Evolutionary conservation across 23 tunicate species (phyloP).

Genomic region (Ascidia mentula): DNA sequence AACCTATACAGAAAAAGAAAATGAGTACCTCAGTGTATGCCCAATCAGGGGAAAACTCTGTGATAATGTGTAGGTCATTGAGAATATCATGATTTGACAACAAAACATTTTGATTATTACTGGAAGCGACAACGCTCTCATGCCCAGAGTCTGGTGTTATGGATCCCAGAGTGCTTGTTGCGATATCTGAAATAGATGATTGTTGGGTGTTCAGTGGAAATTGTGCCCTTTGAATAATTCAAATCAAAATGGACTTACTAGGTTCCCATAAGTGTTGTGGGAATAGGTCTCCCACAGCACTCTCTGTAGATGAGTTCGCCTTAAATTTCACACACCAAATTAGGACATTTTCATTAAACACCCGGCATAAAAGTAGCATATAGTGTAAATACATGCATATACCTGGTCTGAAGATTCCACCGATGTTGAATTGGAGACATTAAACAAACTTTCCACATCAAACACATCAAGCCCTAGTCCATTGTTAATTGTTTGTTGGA

Average conservation of each 20-base stretch:
- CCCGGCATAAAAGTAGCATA: background rate
- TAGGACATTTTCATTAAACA: background rate
- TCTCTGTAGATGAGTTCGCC: conserved; percentile 25
- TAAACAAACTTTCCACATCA: conserved; percentile 39
- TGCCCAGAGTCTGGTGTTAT: background rate
- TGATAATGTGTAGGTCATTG: conserved; percentile 4
- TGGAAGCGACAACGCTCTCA: background rate
- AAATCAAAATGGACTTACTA: conserved; percentile 17
- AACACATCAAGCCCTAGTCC: conserved; percentile 29
- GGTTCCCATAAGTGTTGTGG: conserved; percentile 36
- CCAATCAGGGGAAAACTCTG: conserved; percentile 73
- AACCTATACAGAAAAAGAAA: background rate
- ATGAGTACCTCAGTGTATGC: conserved; percentile 56
- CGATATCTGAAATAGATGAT: background rate
- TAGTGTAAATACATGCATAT: background rate
- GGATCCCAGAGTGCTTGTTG: background rate
- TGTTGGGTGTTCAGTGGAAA: too few relatives aligned
- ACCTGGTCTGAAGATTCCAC: conserved; percentile 11
- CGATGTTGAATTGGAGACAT: conserved; percentile 9
- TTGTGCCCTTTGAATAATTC: too few relatives aligned
- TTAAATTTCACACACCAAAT: too few relatives aligned
- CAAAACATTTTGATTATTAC: background rate
- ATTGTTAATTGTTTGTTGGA: background rate
- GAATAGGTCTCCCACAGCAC: conserved; percentile 38
- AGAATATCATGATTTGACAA: background rate